Evolutionary conservation across 2,113 vertebrate species (phyloP).

Genomic region (Baryphthengus martii): DNA sequence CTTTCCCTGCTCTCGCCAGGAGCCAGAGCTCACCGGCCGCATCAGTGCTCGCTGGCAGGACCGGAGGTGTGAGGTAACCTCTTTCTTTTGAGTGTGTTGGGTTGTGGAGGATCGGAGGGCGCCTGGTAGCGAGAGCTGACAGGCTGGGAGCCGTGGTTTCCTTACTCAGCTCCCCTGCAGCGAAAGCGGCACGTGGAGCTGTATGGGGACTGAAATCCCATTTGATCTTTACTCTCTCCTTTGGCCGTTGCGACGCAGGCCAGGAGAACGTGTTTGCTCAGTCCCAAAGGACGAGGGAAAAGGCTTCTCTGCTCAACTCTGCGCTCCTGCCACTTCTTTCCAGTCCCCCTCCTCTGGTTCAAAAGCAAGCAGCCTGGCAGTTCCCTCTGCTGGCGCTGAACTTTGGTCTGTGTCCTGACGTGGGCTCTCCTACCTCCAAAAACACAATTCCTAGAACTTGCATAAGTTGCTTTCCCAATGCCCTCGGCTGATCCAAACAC

Average conservation of each 20-base stretch:
- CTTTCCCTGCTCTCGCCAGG: too few relatives aligned
- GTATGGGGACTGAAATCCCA: fast-evolving
- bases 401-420: slow-evolving; percentile 4
- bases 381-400: neutral
- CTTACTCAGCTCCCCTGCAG: neutral
- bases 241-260: neutral
- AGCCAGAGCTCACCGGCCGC: neutral
- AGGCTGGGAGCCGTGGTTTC: neutral
- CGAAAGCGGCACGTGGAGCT: fast-evolving
- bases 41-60: neutral
- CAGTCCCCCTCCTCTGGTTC: neutral
- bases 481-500: neutral
- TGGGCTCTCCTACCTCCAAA: neutral
- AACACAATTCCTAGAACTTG: neutral
- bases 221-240: neutral
- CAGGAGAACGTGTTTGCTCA: neutral
- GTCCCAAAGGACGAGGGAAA: neutral
- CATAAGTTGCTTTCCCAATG: slow-evolving; percentile 32
- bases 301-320: neutral
- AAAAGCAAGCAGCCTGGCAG: neutral
- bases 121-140: neutral
- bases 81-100: neutral
- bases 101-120: neutral
- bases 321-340: neutral
- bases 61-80: neutral